Percentiles rank a stretch among this genome's conserved stretches.
phyloP scores from a whole-genome alignment of 2,797 vertebrate genomes.

The Periparus ater region DNA sequence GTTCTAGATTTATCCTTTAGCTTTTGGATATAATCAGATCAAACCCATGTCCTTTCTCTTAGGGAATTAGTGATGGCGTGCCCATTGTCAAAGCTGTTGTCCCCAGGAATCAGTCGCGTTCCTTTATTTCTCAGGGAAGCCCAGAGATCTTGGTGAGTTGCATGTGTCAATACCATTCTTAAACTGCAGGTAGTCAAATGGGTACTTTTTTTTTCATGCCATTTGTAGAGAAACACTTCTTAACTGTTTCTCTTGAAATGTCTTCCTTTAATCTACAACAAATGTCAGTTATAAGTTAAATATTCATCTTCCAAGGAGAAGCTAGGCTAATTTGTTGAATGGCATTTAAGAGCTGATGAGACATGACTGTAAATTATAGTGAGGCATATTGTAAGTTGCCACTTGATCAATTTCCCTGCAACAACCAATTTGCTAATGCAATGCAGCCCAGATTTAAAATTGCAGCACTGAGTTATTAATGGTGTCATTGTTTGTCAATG shows the following conservation, averaged over 20 bases:
- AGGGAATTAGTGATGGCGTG: constrained; percentile 93
- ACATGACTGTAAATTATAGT: neutral
- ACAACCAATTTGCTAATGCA: neutral
- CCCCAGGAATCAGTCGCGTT: constrained; percentile 92
- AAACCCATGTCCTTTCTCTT: constrained; percentile 13
- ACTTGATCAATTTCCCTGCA: neutral
- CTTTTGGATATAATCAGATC: neutral
- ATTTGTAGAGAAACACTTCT: neutral
- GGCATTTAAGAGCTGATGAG: neutral
- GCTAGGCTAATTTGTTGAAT: neutral
- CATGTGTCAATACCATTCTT: neutral
- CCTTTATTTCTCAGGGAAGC: constrained; percentile 96
- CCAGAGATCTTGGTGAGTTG: constrained; percentile 90
- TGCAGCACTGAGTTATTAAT: neutral
- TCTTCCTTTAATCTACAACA: neutral
- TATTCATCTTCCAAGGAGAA: neutral
- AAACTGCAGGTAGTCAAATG: neutral
- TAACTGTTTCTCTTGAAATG: neutral
- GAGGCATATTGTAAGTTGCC: neutral
- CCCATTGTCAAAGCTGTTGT: constrained; percentile 90
- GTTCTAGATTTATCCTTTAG: neutral
- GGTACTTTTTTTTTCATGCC: neutral
- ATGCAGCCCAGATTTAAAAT: neutral
- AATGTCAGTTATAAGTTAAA: neutral
- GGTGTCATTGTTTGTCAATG: neutral